A percentile compares a stretch with the other conserved stretches of the same genome.
Conservation (phyloP, 2,888 invertebrate species). For the Antitype chi region DNA sequence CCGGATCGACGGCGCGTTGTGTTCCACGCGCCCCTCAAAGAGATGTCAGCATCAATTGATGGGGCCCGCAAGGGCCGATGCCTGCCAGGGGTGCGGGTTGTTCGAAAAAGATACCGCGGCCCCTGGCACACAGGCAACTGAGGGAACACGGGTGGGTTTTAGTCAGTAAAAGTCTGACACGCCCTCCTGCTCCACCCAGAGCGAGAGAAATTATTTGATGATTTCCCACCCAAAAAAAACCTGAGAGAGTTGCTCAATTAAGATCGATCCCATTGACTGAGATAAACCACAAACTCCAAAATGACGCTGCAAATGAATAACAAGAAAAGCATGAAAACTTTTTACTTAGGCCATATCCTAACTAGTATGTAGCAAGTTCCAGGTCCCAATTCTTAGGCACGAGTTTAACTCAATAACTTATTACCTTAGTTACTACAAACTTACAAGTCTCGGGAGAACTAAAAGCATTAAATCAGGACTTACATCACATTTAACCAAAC, state of each 20-base stretch:
- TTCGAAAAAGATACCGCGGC: too few species aligned
- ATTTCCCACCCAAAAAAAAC: background rate
- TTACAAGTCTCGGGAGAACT: constrained; percentile 16
- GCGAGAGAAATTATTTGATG: too few species aligned
- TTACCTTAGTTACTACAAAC: constrained; percentile 4
- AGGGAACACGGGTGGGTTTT: too few species aligned
- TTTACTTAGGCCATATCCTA: background rate
- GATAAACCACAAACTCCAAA: background rate
- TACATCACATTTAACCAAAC: constrained; percentile 39
- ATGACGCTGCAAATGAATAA: background rate
- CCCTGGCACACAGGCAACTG: too few species aligned
- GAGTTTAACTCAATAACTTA: constrained; percentile 10
- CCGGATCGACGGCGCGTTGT: too few species aligned
- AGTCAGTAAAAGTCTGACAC: too few species aligned
- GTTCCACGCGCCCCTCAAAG: too few species aligned
- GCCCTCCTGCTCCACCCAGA: too few species aligned
- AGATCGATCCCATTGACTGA: background rate
- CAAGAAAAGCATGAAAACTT: background rate
- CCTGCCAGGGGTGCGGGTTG: too few species aligned
- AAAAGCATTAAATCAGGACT: constrained; percentile 34
- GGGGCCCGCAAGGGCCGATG: too few species aligned
- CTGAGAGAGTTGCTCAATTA: background rate
- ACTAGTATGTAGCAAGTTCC: constrained; percentile 4
- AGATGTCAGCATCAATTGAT: too few species aligned
- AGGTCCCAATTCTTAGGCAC: constrained; percentile 11